These are phyloP conservation scores for Poecilia latipinna DNA, from an alignment of 2,113 vertebrate genomes.

Conservation along the genomic window DNA sequence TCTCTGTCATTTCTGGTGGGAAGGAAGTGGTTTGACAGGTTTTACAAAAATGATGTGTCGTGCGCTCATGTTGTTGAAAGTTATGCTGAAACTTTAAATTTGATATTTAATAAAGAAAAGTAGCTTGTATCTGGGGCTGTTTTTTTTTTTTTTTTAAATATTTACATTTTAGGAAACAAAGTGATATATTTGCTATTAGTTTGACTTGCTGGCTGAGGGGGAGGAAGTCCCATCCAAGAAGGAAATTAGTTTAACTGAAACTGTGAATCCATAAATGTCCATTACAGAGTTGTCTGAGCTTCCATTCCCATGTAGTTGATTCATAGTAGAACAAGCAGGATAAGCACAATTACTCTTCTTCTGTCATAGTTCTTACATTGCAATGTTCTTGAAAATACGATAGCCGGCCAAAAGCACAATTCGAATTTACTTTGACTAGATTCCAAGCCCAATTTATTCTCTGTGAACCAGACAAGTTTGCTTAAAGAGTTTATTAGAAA, in stretches of 20 bases:
- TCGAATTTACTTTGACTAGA: conserved; percentile 46
- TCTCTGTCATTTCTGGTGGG: too few relatives aligned
- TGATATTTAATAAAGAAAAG: too few relatives aligned
- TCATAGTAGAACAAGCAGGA: conserved; percentile 50
- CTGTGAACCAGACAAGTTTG: conserved; percentile 19
- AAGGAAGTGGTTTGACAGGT: too few relatives aligned
- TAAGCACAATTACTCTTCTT: conserved; percentile 56
- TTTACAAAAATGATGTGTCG: too few relatives aligned
- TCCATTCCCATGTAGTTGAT: conserved; percentile 56
- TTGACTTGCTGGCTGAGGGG: conserved; percentile 47
- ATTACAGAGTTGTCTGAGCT: conserved; percentile 52
- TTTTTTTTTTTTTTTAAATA: too few relatives aligned
- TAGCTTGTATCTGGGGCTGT: background rate
- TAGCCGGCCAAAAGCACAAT: conserved; percentile 23
- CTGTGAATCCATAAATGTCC: conserved; percentile 61
- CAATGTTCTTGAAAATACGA: conserved; percentile 32
- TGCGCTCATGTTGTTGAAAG: too few relatives aligned
- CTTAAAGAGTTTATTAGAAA: conserved; percentile 33
- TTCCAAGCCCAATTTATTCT: conserved; percentile 16
- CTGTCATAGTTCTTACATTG: conserved; percentile 34
- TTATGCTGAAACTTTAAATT: too few relatives aligned
- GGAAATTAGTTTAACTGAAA: too few relatives aligned
- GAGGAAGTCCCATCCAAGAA: conserved; percentile 1
- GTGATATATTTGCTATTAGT: background rate
- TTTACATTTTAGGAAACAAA: background rate